Percentiles rank a stretch among this genome's conserved stretches.
These are phyloP conservation scores for Sminthopsis crassicaudata DNA, from an alignment of 2,113 vertebrate species.

Conservation along the genomic window DNA sequence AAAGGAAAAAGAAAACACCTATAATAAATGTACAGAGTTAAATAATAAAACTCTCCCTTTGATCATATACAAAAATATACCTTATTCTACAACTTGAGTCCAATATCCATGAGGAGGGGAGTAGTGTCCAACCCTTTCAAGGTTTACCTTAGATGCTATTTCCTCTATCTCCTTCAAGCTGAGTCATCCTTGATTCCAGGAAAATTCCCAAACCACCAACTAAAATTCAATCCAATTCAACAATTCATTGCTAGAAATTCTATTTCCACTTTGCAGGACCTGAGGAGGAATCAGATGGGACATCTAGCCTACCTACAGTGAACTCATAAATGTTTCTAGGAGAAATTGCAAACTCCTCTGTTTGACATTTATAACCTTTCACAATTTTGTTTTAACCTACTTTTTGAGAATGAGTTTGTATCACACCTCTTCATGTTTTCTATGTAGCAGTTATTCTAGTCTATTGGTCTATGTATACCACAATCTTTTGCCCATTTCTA, in stretches of 20 bases:
- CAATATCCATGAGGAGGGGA: not conserved
- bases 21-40: not conserved
- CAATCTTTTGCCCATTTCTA: not conserved
- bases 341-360: not conserved
- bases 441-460: not conserved
- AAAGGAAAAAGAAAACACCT: not conserved
- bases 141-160: not conserved
- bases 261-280: not conserved
- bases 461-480: not conserved
- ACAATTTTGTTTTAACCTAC: not conserved
- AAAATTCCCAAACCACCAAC: not conserved
- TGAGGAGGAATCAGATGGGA: not conserved
- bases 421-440: not conserved
- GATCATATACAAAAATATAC: not conserved
- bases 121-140: not conserved
- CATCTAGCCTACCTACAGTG: not conserved
- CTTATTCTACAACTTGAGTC: not conserved
- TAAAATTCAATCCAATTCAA: not conserved
- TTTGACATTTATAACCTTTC: not conserved
- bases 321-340: not conserved
- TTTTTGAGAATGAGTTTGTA: not conserved
- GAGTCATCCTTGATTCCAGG: not conserved
- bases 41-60: not conserved
- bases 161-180: not conserved
- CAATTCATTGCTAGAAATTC: not conserved